Base-by-base conservation (phyloP, 2,888 invertebrate genomes). In the Timema podura region DNA sequence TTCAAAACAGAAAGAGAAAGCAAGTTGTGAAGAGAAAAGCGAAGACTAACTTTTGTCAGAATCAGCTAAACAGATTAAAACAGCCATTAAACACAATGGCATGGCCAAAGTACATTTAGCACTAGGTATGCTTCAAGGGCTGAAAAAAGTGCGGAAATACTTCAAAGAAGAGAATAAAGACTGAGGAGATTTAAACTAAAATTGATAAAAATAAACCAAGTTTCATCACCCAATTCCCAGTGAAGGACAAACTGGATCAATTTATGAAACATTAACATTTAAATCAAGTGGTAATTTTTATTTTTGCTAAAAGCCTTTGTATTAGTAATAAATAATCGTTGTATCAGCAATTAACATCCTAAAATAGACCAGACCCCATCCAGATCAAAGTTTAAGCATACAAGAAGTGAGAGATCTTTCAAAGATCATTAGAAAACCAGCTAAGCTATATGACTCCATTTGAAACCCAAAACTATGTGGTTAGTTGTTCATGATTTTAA, bases 391-490 rank as follows among this genome's bases (percentile, higher is more conserved):
- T 16, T 54, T 47, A 64, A 64, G 7, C 10, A 11, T 15, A 7
- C 47, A 46, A 64, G 45, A 64, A 64, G 47, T n/a, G 64, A 69
- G 64, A 64, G 30, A 59, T 51, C 74, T 73, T 76, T 54, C 72
- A 66, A 69, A 69, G 67, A 15, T 47, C 16, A 15, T 15, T 16
- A 49, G 5, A 47, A 48, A 13, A n/a, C 11, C 7, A 44, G 16
- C 48, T 67, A 5, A 16, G 54, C 54, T 54, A 11, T 30, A 30
- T 54, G 54, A 11, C 54, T 15, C 9, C 8, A n/a, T 49, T 49
- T 49, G n/a, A 49, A 49, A 3, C 30, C 30, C 30, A 30, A 30
- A 30, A 1, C 30, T 30, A 30, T 30, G 30, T 3, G 30, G 30
- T n/a, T n/a, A n/a, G n/a, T n/a, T n/a, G n/a, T 3, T 30, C 30